Conservation (phyloP, 2,888 invertebrate genomes). For the Drosophila sordidula region DNA sequence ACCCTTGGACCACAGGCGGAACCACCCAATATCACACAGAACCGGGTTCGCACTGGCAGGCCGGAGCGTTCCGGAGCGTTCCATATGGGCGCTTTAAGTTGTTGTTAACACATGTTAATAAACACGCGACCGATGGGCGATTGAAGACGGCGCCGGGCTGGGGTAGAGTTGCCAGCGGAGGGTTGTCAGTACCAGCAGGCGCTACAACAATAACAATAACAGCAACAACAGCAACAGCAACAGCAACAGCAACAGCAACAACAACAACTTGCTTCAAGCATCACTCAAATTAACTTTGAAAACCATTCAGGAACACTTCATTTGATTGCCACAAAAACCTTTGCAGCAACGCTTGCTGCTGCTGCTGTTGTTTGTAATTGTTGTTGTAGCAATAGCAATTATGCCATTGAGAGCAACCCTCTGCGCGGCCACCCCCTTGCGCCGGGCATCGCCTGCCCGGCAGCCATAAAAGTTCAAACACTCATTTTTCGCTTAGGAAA, state of each 20-base stretch:
- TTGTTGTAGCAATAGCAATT: slow-evolving; percentile 83
- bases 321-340: slow-evolving; percentile 83
- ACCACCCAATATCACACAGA: slow-evolving; percentile 43
- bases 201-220: slow-evolving; percentile 18
- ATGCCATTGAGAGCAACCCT: slow-evolving; percentile 76
- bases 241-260: slow-evolving; percentile 22
- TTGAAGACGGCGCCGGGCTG: slow-evolving; percentile 8
- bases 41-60: neutral
- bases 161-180: slow-evolving; percentile 21
- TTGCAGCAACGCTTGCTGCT: slow-evolving; percentile 33
- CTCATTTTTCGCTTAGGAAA: slow-evolving; percentile 81
- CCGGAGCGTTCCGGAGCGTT: slow-evolving; percentile 25
- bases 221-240: slow-evolving; percentile 18
- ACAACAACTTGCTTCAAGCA: slow-evolving; percentile 68
- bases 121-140: slow-evolving; percentile 67
- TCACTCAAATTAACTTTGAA: slow-evolving; percentile 85
- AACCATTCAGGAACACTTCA: slow-evolving; percentile 85
- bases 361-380: slow-evolving; percentile 73
- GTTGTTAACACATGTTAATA: slow-evolving; percentile 82
- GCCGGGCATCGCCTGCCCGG: slow-evolving; percentile 32
- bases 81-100: slow-evolving; percentile 81
- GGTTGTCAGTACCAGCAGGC: slow-evolving; percentile 76
- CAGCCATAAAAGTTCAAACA: slow-evolving; percentile 82
- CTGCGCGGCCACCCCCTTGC: slow-evolving; percentile 20
- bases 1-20: slow-evolving; percentile 44